Base-by-base conservation (phyloP, 2,797 vertebrate species). In the Nannoperca australis region DNA sequence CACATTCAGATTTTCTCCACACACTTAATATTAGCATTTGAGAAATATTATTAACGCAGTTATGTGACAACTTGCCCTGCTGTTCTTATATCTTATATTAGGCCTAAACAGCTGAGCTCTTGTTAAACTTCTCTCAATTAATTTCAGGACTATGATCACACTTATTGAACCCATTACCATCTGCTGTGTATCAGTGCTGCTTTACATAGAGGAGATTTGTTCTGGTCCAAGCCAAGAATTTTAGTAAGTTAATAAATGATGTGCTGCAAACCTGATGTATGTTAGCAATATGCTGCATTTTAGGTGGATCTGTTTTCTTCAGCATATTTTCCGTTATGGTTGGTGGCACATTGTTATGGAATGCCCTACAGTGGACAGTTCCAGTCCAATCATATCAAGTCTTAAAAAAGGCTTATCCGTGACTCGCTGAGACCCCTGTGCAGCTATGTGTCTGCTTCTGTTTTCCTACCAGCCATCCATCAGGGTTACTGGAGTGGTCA, bases 141-240 rank as follows among this genome's bases (percentile, higher is more conserved):
- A 7, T 22, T 64, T 38, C 51, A 44, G 58, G 67, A 54, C 53
- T 65, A 13, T 40, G 36, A 60, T 67, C 60, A 49, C 61, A 54
- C 50, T 70, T 59, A 14, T 3, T 79, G 27, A 82, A 73, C 24
- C n/a, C 30, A 17, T 44, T 13, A 20, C 56, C 49, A 55, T 78
- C 62, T 81, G 77, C 65, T 76, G 60, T 79, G 65, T 61, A 62
- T 79, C 64, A 58, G 5, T 66, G n/a, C 42, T 72, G 32, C 44
- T 65, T 72, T 71, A 38, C 13, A 70, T 36, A 32, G 55, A 66
- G 44, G 2, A 65, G 7, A 66, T 47, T 50, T 59, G 6, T 17
- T 45, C 24, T 45, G 32, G 40, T 50, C 12, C 18, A 69, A 59
- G 60, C 59, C 27, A 61, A 42, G 38, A 63, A 42, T 36, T 17